Evolutionary conservation across 1,140 invertebrate genomes (phyloP).

Genomic region (Drosophila eugracilis): DNA sequence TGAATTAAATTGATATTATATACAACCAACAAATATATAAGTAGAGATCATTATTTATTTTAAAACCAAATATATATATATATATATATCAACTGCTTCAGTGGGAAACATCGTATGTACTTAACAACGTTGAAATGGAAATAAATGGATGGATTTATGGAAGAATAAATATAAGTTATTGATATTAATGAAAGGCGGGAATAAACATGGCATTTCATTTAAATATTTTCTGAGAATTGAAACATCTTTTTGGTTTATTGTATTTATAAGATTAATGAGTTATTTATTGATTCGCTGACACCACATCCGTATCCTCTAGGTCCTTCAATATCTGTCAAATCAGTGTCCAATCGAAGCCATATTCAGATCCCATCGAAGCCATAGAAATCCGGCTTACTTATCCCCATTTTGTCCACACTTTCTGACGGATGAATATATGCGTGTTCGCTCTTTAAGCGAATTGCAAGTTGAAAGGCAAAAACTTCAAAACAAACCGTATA

Average conservation of each 20-base stretch:
- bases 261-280: background rate
- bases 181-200: background rate
- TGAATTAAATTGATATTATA: constrained; percentile 42
- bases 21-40: constrained; percentile 25
- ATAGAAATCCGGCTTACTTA: background rate
- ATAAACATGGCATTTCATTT: too few relatives aligned
- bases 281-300: background rate
- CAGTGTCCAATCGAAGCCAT: background rate
- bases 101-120: constrained; percentile 30
- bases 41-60: constrained; percentile 42
- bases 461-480: constrained; percentile 51
- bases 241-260: background rate
- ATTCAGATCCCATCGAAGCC: background rate
- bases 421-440: constrained; percentile 28
- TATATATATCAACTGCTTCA: constrained; percentile 22
- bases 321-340: constrained; percentile 2
- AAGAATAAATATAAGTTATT: background rate
- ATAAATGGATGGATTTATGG: constrained; percentile 28
- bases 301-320: background rate
- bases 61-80: constrained; percentile 24
- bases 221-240: background rate
- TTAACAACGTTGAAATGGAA: constrained; percentile 30
- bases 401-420: constrained; percentile 7
- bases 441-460: constrained; percentile 39
- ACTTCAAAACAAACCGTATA: constrained; percentile 76